Evolutionary conservation across 2,797 vertebrate genomes (phyloP), one percentile per base, ranked within the genome.

Genomic region (Xiphophorus birchmanni): DNA sequence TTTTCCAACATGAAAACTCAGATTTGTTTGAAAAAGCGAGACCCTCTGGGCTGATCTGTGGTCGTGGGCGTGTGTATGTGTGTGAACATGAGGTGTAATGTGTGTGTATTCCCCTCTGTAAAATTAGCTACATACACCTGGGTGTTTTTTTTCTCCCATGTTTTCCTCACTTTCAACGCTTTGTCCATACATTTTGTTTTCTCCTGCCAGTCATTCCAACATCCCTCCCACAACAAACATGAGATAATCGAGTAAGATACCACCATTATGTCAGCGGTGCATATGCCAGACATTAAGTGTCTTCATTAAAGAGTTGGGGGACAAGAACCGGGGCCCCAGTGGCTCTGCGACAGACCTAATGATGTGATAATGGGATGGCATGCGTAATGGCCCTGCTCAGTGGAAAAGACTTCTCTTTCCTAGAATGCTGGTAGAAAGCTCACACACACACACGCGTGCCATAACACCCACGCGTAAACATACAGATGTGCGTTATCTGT

Each of bases 281-380:
- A 90, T 88, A 90, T 89, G 88, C 82, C 82, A 87, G 79, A 89
- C 87, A 87, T 93, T 91, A 89, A 84, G 80, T 82, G 78, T 83
- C 81, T 80, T 91, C 80, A 88, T 92, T 86, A 88, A 72, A 74
- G 87, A 85, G 88, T 91, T 87, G 82, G 8, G 81, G 79, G 81
- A 88, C 17, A 60, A 74, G 65, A 90, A 76, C 75, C 3, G 0
- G 45, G 80, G 85, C 85, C 80, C 88, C 79, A 2, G 76, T 81
- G 87, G 87, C 84, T 77, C 85, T 86, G 86, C 50, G 67, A 80
- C 42, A 42, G 69, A 80, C 77, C 83, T 91, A 91, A 94, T 91
- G 90, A 90, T 89, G 90, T 91, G 88, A 88, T 90, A 93, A 92
- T 92, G 79, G 78, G 82, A 85, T 86, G 87, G 88, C 89, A 82